A percentile compares a stretch with the other conserved stretches of the same genome.
Evolutionary conservation across 2,113 vertebrate species (phyloP).

Genomic region (Malurus elegans): DNA sequence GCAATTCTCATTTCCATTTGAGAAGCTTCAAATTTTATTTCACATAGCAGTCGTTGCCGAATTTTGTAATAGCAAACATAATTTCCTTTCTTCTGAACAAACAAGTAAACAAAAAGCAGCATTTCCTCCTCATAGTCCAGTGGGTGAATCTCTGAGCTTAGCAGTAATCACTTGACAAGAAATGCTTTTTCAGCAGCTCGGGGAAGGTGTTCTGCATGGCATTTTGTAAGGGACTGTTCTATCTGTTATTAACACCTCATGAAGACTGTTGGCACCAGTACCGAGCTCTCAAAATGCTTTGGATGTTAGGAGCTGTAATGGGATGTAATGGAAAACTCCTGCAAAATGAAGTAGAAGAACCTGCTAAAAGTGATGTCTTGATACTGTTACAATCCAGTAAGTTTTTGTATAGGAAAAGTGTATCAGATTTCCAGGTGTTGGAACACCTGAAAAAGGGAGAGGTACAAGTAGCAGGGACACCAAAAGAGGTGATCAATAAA

Average conservation of each 20-base stretch:
- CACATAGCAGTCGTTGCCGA: not conserved
- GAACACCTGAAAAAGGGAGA: not conserved
- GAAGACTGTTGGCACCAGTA: not conserved
- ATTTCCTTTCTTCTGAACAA: not conserved
- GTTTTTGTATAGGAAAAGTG: not conserved
- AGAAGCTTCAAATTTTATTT: not conserved
- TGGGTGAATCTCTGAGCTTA: not conserved
- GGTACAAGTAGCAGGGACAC: not conserved
- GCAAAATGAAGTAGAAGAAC: not conserved
- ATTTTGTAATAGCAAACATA: not conserved
- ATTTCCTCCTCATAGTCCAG: not conserved
- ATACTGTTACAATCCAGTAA: not conserved
- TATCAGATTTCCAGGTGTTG: not conserved
- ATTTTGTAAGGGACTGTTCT: not conserved
- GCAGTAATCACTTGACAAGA: not conserved
- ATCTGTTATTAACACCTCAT: not conserved
- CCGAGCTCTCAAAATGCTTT: not conserved
- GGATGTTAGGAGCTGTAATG: not conserved
- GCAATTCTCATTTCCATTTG: not conserved
- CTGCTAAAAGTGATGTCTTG: not conserved
- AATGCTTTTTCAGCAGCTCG: not conserved
- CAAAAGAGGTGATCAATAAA: not conserved
- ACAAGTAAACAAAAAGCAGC: not conserved
- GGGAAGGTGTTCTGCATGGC: not conserved
- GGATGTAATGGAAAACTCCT: not conserved